phyloP scores from a whole-genome alignment of 1,140 invertebrate genomes.

The Scaptomyza hsui region DNA sequence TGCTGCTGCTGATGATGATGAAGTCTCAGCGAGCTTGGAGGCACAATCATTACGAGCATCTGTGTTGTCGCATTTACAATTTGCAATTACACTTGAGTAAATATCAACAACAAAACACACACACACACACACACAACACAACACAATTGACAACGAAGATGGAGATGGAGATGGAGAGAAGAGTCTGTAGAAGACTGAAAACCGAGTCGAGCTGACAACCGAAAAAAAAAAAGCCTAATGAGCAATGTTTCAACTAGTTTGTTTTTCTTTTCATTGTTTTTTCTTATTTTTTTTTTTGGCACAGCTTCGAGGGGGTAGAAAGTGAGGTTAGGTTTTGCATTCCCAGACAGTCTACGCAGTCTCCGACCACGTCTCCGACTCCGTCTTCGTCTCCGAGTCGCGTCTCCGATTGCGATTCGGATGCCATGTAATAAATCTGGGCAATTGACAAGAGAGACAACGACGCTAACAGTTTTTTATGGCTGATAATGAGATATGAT shows the following conservation, averaged over 20 bases:
- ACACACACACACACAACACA: too few relatives aligned
- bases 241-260: slow-evolving; percentile 52
- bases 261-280: slow-evolving; percentile 5
- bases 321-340: slow-evolving; percentile 11
- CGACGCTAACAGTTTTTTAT: slow-evolving; percentile 44
- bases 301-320: slow-evolving; percentile 21
- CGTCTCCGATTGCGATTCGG: slow-evolving; percentile 2
- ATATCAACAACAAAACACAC: slow-evolving; percentile 63
- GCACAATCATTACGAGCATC: slow-evolving; percentile 77
- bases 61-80: slow-evolving; percentile 81
- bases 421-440: slow-evolving; percentile 67
- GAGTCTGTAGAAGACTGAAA: slow-evolving; percentile 36
- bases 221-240: slow-evolving; percentile 62
- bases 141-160: slow-evolving; percentile 23
- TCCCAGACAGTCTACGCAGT: slow-evolving; percentile 30
- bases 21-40: slow-evolving; percentile 44
- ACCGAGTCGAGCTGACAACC: slow-evolving; percentile 40
- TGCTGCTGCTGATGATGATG: slow-evolving; percentile 38
- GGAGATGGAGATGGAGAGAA: slow-evolving; percentile 23
- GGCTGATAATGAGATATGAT: slow-evolving; percentile 45
- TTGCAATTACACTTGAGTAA: slow-evolving; percentile 81
- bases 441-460: slow-evolving; percentile 50
- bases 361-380: background rate
- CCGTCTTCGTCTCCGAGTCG: slow-evolving; percentile 7
- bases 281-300: slow-evolving; percentile 32